A percentile compares a stretch with the other conserved stretches of the same genome.
Evolutionary conservation across 2,888 invertebrate species (phyloP).

Genomic region (Drosophila emarginata): DNA sequence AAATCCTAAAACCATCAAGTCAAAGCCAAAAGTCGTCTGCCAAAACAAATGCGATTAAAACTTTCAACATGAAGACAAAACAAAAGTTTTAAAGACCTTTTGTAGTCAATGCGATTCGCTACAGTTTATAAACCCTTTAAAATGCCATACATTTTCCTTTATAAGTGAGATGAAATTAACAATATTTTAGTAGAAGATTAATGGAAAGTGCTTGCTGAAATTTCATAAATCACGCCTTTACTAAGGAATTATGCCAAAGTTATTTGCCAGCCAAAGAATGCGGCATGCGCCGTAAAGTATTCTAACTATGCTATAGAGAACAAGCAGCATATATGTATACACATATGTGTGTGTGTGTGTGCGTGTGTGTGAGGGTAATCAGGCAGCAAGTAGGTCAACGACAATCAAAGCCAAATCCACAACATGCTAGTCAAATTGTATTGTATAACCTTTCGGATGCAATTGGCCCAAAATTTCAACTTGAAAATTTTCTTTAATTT

Average conservation of each 20-base stretch:
- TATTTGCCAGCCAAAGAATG: slow-evolving; percentile 65
- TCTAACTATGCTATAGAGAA: slow-evolving; percentile 57
- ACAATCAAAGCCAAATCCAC: slow-evolving; percentile 71
- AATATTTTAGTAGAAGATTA: slow-evolving; percentile 54
- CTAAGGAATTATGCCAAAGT: slow-evolving; percentile 52
- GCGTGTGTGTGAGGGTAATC: slow-evolving; percentile 59
- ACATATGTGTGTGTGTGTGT: slow-evolving; percentile 6
- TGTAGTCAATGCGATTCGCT: slow-evolving; percentile 28
- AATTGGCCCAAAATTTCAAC: background rate
- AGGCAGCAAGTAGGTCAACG: slow-evolving; percentile 74
- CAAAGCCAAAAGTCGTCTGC: background rate
- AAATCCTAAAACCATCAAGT: slow-evolving; percentile 1
- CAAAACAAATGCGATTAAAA: slow-evolving; percentile 64
- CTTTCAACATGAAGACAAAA: slow-evolving; percentile 51
- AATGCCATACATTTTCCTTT: background rate
- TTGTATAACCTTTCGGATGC: slow-evolving; percentile 29
- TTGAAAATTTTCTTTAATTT: background rate
- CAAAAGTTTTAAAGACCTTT: slow-evolving; percentile 53
- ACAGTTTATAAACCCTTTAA: slow-evolving; percentile 5
- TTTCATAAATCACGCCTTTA: slow-evolving; percentile 64
- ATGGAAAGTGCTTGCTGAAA: slow-evolving; percentile 60
- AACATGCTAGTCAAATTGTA: slow-evolving; percentile 57
- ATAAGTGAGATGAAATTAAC: slow-evolving; percentile 36
- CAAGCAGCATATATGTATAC: slow-evolving; percentile 4
- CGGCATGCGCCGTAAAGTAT: slow-evolving; percentile 67